These are phyloP conservation scores for Todiramphus chloris DNA, from an alignment of 2,113 vertebrate genomes.

Conservation along the genomic window DNA sequence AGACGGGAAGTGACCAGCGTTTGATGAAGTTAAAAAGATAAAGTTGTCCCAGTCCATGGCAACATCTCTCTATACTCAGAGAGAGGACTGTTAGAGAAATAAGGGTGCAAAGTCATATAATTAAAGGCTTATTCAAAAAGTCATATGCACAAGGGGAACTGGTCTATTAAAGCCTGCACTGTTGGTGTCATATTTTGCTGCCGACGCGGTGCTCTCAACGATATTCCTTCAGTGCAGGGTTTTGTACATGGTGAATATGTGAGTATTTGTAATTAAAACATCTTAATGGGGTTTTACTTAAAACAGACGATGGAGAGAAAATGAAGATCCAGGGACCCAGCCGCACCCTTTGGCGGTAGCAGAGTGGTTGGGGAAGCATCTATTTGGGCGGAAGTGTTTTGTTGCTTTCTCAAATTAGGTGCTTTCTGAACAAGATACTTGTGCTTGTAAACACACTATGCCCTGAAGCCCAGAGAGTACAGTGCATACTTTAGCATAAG, in stretches of 20 bases:
- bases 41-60: neutral
- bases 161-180: accelerated
- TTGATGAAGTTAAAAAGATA: neutral
- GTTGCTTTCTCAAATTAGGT: neutral
- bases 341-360: neutral
- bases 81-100: neutral
- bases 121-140: neutral
- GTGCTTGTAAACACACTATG: neutral
- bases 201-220: neutral
- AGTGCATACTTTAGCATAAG: neutral
- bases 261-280: neutral
- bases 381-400: neutral
- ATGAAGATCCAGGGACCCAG: neutral
- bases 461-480: neutral
- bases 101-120: neutral
- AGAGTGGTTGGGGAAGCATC: neutral
- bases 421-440: neutral
- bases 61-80: neutral
- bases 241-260: neutral
- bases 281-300: neutral
- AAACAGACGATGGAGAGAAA: neutral
- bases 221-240: neutral
- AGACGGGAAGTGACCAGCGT: accelerated
- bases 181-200: neutral
- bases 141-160: neutral